Evolutionary conservation across 2,888 invertebrate genomes (phyloP).

Genomic region (Leptinotarsa tumamoca): DNA sequence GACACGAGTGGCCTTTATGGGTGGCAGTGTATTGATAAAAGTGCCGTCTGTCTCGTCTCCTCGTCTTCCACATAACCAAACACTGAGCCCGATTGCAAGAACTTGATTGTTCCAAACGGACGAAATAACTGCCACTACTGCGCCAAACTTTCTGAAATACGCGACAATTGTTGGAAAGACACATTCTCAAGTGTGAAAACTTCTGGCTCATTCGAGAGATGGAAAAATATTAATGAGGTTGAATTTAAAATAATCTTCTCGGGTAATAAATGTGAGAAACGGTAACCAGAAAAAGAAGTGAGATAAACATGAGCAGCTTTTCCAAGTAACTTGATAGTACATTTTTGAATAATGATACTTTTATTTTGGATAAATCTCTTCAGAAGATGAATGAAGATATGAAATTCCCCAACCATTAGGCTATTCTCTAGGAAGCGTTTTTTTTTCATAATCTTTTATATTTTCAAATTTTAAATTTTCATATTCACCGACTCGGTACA

Average conservation of each 20-base stretch:
- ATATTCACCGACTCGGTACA: too few species aligned
- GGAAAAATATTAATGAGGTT: slow-evolving; percentile 20
- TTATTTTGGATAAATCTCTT: too few species aligned
- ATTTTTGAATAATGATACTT: too few species aligned
- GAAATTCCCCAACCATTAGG: too few species aligned
- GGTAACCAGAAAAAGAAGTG: too few species aligned
- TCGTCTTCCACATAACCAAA: slow-evolving; percentile 64
- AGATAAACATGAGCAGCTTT: too few species aligned
- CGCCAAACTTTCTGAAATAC: slow-evolving; percentile 52
- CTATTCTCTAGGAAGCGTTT: too few species aligned
- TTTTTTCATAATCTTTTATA: too few species aligned
- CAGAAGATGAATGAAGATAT: too few species aligned
- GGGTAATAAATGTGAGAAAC: background rate
- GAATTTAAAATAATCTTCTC: background rate
- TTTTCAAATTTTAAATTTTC: too few species aligned
- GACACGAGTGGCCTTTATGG: slow-evolving; percentile 73
- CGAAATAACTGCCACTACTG: slow-evolving; percentile 62
- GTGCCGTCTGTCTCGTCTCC: slow-evolving; percentile 67
- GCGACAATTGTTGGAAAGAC: slow-evolving; percentile 45
- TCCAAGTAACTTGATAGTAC: too few species aligned
- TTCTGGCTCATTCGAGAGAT: slow-evolving; percentile 6
- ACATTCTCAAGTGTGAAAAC: slow-evolving; percentile 27
- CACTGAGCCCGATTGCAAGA: slow-evolving; percentile 66
- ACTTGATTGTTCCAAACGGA: slow-evolving; percentile 68
- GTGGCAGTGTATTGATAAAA: slow-evolving; percentile 70